phyloP scores from a whole-genome alignment of 2,797 vertebrate genomes.

The Argyrosomus regius region DNA sequence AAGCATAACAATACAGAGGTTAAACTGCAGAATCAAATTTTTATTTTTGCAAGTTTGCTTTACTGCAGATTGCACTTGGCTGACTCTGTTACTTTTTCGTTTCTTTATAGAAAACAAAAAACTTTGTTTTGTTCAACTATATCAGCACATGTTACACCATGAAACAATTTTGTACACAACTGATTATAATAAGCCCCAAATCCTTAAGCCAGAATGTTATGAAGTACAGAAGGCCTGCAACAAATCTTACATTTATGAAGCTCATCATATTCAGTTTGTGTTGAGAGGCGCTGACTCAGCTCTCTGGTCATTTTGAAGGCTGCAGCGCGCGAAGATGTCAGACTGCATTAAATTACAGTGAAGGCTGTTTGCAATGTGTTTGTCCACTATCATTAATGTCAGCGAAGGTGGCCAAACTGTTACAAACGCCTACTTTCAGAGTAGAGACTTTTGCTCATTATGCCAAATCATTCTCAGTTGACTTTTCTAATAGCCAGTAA shows the following conservation, averaged over 20 bases:
- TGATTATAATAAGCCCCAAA: slow-evolving; percentile 10
- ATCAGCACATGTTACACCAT: slow-evolving; percentile 21
- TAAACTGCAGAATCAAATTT: slow-evolving; percentile 63
- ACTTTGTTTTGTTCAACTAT: slow-evolving; percentile 10
- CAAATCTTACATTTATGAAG: slow-evolving; percentile 35
- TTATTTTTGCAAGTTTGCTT: slow-evolving; percentile 68
- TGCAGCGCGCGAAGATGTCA: slow-evolving; percentile 6
- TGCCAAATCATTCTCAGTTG: not conserved
- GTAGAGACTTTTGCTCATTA: no score
- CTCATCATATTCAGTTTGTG: slow-evolving; percentile 37
- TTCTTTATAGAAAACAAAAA: slow-evolving; percentile 26
- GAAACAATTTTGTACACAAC: slow-evolving; percentile 4
- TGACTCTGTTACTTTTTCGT: slow-evolving; percentile 40
- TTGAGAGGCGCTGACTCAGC: slow-evolving; percentile 48
- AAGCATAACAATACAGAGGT: slow-evolving; percentile 65
- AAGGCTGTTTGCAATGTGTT: slow-evolving; percentile 7
- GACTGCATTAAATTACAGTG: slow-evolving; percentile 27
- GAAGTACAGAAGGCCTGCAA: not conserved
- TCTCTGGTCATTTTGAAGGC: slow-evolving; percentile 30
- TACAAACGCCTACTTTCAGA: not conserved
- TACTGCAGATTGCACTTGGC: slow-evolving; percentile 34
- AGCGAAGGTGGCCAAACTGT: not conserved
- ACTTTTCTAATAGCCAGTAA: slow-evolving; percentile 4
- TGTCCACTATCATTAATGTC: slow-evolving; percentile 28
- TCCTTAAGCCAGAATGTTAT: not conserved